phyloP scores from a whole-genome alignment of 2,113 vertebrate species.

The Cinclus mexicanus region DNA sequence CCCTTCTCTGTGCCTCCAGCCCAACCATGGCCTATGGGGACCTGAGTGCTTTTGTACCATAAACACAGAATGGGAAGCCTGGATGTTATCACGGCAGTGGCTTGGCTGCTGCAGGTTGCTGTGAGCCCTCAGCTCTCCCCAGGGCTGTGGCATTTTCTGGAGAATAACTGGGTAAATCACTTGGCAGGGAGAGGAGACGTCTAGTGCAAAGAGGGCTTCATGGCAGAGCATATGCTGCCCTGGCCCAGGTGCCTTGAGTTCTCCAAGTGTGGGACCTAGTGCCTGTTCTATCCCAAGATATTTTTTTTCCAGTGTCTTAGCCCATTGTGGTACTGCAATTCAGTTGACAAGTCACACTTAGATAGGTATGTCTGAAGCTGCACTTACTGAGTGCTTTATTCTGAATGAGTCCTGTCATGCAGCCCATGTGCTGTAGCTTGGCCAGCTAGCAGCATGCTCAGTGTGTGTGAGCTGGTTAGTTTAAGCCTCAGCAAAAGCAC shows the following conservation, averaged over 20 bases:
- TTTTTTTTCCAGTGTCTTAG: not conserved
- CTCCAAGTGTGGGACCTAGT: too few relatives aligned
- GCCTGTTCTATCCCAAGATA: not conserved
- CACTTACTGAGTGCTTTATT: not conserved
- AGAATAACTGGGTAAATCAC: not conserved
- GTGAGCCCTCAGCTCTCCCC: not conserved
- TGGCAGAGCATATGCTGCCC: not conserved
- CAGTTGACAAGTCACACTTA: not conserved
- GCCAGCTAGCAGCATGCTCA: not conserved
- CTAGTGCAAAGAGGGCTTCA: not conserved
- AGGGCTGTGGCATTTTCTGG: not conserved
- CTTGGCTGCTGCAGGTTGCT: not conserved
- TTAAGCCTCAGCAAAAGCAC: not conserved
- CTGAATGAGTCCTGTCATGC: not conserved
- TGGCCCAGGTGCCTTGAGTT: not conserved
- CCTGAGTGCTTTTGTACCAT: not conserved
- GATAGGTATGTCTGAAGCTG: not conserved
- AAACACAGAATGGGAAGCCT: too few relatives aligned
- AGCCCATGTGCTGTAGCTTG: not conserved
- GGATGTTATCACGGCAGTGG: too few relatives aligned
- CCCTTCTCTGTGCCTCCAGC: not conserved
- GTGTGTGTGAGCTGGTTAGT: not conserved
- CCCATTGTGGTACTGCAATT: not conserved
- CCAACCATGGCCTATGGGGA: fast-evolving
- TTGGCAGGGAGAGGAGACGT: not conserved